Evolutionary conservation across 2,113 vertebrate species (phyloP), one percentile per base, ranked within the genome.

Genomic region (Trinectes maculatus): DNA sequence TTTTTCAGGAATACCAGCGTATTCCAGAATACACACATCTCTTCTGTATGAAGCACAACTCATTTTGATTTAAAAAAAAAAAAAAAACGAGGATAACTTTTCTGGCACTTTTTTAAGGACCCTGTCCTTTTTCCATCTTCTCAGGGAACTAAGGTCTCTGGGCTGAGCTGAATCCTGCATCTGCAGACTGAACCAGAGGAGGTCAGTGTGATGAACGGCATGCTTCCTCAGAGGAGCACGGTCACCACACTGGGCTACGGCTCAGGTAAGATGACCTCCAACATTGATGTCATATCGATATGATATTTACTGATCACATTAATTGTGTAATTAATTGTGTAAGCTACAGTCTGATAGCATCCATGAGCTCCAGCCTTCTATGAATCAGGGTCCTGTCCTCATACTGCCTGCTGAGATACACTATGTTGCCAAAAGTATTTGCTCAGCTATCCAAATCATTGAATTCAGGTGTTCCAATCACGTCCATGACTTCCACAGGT

Each of bases 241-340:
- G 83, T 90, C 7, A 34, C 85, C 73, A 71, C 87, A 5, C 46
- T 92, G 76, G 77, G 85, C 65, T 91, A 88, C 33, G 24, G 73
- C 51, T 88, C 90, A 74, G 91, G 93, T 93, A 82, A 57, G 73
- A 79, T n/a, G n/a, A n/a, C n/a, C n/a, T n/a, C n/a, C n/a, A n/a
- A n/a, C n/a, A n/a, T n/a, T n/a, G n/a, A n/a, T n/a, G n/a, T n/a
- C n/a, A n/a, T n/a, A 25, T 16, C 25, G 22, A 47, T 11, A 24
- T 46, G 9, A 24, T 36, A n/a, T 47, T n/a, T 28, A 25, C 18
- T 53, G 3, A 29, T 49, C n/a, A 24, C 5, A 44, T 24, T 28
- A 6, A 29, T 22, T 63, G 9, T n/a, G n/a, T n/a, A n/a, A n/a
- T n/a, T 15, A 37, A 37, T 15, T 16, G 13, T 37, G 34, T 15